Conservation (phyloP, 2,113 vertebrate species). For the Mobula hypostoma region DNA sequence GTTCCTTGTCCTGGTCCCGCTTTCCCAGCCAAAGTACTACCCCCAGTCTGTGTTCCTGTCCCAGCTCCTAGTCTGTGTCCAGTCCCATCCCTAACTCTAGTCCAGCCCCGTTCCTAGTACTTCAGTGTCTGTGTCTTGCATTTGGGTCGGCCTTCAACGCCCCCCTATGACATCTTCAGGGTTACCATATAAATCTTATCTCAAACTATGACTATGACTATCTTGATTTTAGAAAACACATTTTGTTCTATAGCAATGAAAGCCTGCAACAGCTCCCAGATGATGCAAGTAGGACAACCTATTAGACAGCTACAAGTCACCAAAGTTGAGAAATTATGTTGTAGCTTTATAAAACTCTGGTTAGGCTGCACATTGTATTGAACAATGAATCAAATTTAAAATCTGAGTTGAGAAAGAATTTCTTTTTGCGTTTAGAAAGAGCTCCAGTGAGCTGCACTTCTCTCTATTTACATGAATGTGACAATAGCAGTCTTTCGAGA, state of each 20-base stretch:
- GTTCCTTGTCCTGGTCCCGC: too few species aligned
- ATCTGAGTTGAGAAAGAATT: neutral
- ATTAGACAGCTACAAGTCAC: too few species aligned
- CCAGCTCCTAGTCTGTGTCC: too few species aligned
- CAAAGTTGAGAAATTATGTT: too few species aligned
- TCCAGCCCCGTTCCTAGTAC: too few species aligned
- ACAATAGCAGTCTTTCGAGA: neutral
- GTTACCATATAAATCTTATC: conserved; percentile 7
- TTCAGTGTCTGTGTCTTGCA: too few species aligned
- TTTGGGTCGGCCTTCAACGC: too few species aligned
- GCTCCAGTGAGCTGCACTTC: neutral
- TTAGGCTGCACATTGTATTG: neutral
- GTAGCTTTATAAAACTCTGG: too few species aligned
- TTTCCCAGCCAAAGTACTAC: too few species aligned
- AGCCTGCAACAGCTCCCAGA: neutral
- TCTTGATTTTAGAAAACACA: neutral
- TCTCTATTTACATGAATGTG: neutral
- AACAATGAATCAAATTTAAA: conserved; percentile 7
- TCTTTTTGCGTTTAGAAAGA: neutral
- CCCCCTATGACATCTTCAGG: neutral
- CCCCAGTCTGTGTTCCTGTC: too few species aligned
- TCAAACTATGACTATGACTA: neutral
- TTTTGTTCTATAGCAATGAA: neutral
- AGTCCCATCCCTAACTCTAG: too few species aligned
- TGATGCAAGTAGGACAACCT: too few species aligned